Conservation (phyloP, 2,888 invertebrate species). For the Aphidoletes aphidimyza region DNA sequence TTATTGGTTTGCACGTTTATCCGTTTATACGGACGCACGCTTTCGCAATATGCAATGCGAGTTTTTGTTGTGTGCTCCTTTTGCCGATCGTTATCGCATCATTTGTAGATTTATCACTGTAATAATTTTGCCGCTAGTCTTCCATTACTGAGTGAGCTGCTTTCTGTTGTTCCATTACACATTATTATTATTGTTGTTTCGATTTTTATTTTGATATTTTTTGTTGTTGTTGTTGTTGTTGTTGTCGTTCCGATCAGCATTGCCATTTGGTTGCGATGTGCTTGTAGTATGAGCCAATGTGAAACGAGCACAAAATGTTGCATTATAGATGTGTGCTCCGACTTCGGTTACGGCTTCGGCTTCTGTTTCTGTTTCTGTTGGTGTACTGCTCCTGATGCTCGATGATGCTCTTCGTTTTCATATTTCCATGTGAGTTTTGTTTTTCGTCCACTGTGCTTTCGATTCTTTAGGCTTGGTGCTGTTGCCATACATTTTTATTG, state of each 20-base stretch:
- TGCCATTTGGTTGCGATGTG: background rate
- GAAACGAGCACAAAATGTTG: background rate
- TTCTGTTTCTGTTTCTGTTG: background rate
- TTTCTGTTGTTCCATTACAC: slow-evolving; percentile 22
- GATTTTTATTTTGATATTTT: slow-evolving; percentile 40
- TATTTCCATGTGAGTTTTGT: slow-evolving; percentile 14
- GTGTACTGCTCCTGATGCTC: too few relatives aligned
- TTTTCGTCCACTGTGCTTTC: background rate
- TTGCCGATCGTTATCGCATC: slow-evolving; percentile 43
- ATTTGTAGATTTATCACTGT: slow-evolving; percentile 49
- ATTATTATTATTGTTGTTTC: background rate
- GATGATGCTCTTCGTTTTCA: background rate
- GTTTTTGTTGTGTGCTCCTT: background rate
- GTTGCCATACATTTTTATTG: slow-evolving; percentile 19
- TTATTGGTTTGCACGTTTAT: slow-evolving; percentile 28
- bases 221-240: background rate
- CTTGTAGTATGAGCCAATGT: background rate
- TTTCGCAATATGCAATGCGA: background rate
- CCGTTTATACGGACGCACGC: slow-evolving; percentile 8
- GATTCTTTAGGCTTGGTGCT: slow-evolving; percentile 23
- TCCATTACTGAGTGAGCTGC: slow-evolving; percentile 41
- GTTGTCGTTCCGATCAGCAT: background rate
- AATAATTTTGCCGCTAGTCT: slow-evolving; percentile 46
- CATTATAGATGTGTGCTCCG: slow-evolving; percentile 19
- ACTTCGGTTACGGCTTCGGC: background rate